Base-by-base conservation (phyloP, 2,888 invertebrate genomes). In the Melanargia galathea region DNA sequence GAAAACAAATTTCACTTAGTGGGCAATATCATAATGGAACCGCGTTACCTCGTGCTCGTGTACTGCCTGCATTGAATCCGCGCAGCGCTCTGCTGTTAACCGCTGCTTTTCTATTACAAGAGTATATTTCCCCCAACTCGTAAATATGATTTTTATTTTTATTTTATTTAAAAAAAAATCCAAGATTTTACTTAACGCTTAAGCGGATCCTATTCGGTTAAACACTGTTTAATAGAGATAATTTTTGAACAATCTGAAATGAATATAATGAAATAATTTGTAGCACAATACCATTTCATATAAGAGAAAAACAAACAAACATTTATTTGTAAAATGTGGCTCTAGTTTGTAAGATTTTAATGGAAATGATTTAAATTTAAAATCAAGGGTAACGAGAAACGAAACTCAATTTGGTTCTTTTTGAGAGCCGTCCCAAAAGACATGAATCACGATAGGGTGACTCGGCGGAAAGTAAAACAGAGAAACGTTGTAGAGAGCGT, bases 11-110 rank as follows among this genome's bases (percentile, higher is more conserved):
- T 83, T 86, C 80, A 84, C 85, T 86, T 83, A 78, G 81, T 83
- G 80, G 80, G 86, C 85, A 91, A 91, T 92, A 86, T 87, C 87
- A 87, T 91, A 90, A 91, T 91, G 91, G 89, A 86, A 79, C 76
- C 68, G 75, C 74, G 80, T 78, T 79, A 82, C 80, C 82, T 81
- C 80, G 74, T 80, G 79, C 82, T 81, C 80, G 74, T 80, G 79
- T 80, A 77, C 65, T 63, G 79, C 78, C 72, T 77, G 82, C 79
- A 82, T 78, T 80, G 80, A 80, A 83, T 82, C 78, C 81, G 78
- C 75, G 76, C 74, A 74, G 68, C 73, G 75, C 77, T 76, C 76
- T 75, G 76, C 73, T 75, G 75, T 76, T 81, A 81, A 83, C 83
- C 83, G 79, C 81, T 71, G 76, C 76, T 78, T 78, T 80, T 77